Base-by-base conservation (phyloP, 1,140 invertebrate genomes). In the Lanistes nyassanus region DNA sequence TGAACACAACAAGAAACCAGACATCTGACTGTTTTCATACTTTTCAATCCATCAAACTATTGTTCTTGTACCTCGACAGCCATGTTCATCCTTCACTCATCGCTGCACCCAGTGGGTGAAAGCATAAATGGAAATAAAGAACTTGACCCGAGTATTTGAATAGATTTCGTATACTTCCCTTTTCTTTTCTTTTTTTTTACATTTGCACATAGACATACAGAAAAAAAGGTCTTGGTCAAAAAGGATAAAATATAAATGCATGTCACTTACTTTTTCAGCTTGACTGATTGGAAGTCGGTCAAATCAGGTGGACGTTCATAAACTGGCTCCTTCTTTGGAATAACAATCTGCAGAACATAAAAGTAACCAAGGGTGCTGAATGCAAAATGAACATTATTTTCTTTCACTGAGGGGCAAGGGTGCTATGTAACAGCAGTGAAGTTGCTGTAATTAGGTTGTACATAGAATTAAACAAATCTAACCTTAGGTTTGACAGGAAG, bases 251-350 rank as follows among this genome's bases (percentile, higher is more conserved):
- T 34, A 56, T 58, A 26, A 60, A 75, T 29, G 72, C 60, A 74
- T 39, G n/a, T 81, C 70, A 93, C 92, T 91, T 91, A 94, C 92
- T 92, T 88, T 91, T 94, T 95, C n/a, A 97, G 72, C 66, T 82
- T 83, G 29, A 82, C 81, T 36, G 78, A 58, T 51, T 82, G 80
- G 68, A 76, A 79, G 70, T 84, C 86, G 53, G 84, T 82, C 13
- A 85, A 68, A 68, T 92, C 90, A 23, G 91, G 89, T 65, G 88
- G 87, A 39, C 87, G 86, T 47, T 65, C 71, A n/a, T 91, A 89
- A 53, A 88, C 86, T 37, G 87, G 85, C 51, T 66, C 71, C 64
- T 64, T 62, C 60, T 75, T 74, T 53, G 72, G 69, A 21, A 67
- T 37, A 70, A 31, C 34, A 31, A 36, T 66, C 34, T 66, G 23